These are phyloP conservation scores for Cherax destructor DNA, from an alignment of 1,140 invertebrate genomes.

Conservation along the genomic window DNA sequence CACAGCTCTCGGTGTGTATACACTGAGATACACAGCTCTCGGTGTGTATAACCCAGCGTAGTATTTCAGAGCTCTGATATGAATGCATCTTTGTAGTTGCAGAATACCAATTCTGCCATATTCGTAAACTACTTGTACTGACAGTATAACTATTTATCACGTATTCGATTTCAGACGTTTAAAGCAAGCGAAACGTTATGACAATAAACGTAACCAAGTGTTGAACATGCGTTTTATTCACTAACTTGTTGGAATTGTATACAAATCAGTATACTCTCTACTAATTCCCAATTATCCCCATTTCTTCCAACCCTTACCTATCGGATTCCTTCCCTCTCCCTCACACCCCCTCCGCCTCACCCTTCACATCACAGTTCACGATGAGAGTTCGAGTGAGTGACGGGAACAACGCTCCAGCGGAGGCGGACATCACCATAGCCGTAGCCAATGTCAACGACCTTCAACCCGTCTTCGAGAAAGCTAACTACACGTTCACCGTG, in stretches of 20 bases:
- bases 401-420: conserved; percentile 33
- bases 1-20: too few relatives aligned
- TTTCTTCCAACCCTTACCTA: not conserved
- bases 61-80: not conserved
- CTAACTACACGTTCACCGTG: conserved; percentile 53
- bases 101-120: too few relatives aligned
- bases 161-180: not conserved
- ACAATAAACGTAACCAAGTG: too few relatives aligned
- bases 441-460: conserved; percentile 53
- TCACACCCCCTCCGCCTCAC: not conserved
- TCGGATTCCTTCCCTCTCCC: not conserved
- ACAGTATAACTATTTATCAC: too few relatives aligned
- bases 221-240: too few relatives aligned
- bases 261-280: too few relatives aligned
- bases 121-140: too few relatives aligned
- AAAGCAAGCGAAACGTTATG: too few relatives aligned
- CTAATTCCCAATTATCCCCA: not conserved
- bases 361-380: conserved; percentile 32
- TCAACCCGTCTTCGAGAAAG: conserved; percentile 29
- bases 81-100: too few relatives aligned
- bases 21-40: too few relatives aligned
- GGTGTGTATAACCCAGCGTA: too few relatives aligned
- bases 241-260: too few relatives aligned
- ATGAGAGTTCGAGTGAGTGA: conserved; percentile 30
- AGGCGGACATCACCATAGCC: conserved; percentile 34